Percentiles rank a stretch among this genome's conserved stretches.
These are phyloP conservation scores for Matsumurasca onukii DNA, from an alignment of 1,140 invertebrate species.

Conservation along the genomic window DNA sequence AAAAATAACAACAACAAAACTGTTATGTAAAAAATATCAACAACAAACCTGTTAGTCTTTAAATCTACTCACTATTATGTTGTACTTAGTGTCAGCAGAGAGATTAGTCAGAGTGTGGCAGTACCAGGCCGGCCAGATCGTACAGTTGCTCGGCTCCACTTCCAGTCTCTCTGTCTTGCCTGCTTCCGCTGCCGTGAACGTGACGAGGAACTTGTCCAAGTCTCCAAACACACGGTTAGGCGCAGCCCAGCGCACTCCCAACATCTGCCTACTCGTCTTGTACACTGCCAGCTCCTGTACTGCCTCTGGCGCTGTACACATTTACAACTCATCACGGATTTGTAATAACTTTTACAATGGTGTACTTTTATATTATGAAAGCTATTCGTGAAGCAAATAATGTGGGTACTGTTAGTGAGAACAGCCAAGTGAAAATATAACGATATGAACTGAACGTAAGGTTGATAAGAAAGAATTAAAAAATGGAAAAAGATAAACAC, in stretches of 20 bases:
- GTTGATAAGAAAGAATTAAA: no score
- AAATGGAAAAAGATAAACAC: no score
- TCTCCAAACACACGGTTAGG: slow-evolving; percentile 18
- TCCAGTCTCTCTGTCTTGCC: not conserved
- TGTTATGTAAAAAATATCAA: no score
- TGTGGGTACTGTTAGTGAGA: no score
- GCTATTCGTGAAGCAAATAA: no score
- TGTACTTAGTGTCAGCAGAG: slow-evolving; percentile 15
- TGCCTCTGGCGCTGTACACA: slow-evolving; percentile 25
- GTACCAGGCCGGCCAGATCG: slow-evolving; percentile 17
- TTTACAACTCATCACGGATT: not conserved
- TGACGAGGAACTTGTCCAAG: not conserved
- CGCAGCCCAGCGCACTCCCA: slow-evolving; percentile 29
- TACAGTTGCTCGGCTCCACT: slow-evolving; percentile 13
- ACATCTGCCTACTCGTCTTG: slow-evolving; percentile 29
- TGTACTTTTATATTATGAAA: no score
- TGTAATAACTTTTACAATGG: not conserved
- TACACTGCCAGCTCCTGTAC: slow-evolving; percentile 31
- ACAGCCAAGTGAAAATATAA: no score
- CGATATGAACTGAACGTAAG: no score
- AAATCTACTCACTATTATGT: slow-evolving; percentile 17
- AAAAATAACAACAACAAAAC: no score
- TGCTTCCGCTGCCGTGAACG: not conserved
- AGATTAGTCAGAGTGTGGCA: slow-evolving; percentile 28
- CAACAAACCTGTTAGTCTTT: no score